Evolutionary conservation across 2,797 vertebrate genomes (phyloP).

Genomic region (Taeniopygia guttata): DNA sequence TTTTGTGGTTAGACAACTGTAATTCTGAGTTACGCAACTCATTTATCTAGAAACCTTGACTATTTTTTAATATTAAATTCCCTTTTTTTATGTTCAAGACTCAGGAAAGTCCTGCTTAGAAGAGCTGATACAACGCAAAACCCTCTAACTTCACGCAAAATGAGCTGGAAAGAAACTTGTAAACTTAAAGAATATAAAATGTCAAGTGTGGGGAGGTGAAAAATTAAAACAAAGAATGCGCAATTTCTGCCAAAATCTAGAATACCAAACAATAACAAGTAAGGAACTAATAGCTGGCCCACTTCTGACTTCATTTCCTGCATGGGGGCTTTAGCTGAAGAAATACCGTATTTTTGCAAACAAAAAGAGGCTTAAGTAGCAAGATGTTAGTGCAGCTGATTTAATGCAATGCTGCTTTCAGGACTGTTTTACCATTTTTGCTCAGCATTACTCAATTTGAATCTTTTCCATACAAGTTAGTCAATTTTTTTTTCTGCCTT

Average conservation of each 20-base stretch:
- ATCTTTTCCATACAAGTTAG: neutral
- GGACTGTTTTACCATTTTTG: neutral
- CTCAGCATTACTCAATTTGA: neutral
- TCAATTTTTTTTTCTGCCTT: neutral
- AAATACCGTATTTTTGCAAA: conserved; percentile 1
- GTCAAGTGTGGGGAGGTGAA: conserved; percentile 6
- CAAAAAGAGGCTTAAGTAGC: neutral
- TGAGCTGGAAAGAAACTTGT: conserved; percentile 8
- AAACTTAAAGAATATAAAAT: conserved; percentile 28
- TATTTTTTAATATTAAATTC: neutral
- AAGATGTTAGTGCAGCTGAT: neutral
- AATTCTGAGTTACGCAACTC: neutral
- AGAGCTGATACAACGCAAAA: neutral
- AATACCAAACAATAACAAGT: conserved; percentile 45
- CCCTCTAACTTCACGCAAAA: neutral
- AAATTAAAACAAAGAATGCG: conserved; percentile 45
- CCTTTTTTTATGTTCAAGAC: neutral
- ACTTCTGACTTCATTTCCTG: conserved; percentile 2
- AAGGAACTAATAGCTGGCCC: conserved; percentile 30
- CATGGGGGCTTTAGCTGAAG: neutral
- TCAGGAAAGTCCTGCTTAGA: neutral
- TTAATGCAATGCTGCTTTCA: neutral
- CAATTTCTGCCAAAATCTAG: conserved; percentile 44
- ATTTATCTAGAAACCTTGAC: neutral
- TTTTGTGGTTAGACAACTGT: conserved; percentile 19